Base-by-base conservation (phyloP, 2,888 invertebrate species). In the Seira ritae region DNA sequence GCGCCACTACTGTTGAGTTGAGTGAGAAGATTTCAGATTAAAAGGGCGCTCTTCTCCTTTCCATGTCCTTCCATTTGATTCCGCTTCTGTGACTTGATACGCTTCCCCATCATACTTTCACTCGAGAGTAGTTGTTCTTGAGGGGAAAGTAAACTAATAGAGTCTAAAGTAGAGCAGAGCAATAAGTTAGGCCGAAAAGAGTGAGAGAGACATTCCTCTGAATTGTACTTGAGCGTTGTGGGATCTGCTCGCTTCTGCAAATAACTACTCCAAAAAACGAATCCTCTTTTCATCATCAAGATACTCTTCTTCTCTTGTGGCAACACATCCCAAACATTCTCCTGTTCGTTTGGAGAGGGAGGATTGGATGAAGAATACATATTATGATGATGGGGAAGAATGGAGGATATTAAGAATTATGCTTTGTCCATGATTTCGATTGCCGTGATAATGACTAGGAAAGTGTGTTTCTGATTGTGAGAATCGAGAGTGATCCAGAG, bases 171-270 rank as follows among this genome's bases (percentile, higher is more conserved):
- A 50, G 50, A 50, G 50, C 62, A 62, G 22, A 62, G 62, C 22
- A 62, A 62, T 62, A 62, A 62, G 62, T 62, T 62, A 62, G 12
- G 15, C 6, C 42, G 42, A 12, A 15, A 22, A 62, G 62, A 62
- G 62, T 62, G 62, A 62, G 62, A 62, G 22, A 62, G 62, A 62
- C 62, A 62, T 62, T 62, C 62, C 62, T 62, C 62, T 62, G 62
- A 62, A 22, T 62, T 62, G 62, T 22, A 62, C 20, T 62, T 62
- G 62, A 62, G 62, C 22, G 62, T 20, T 62, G 62, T 50, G 62
- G 62, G 22, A 62, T 12, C 50, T n/a, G n/a, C n/a, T 20, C 62
- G 2, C 62, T 62, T 62, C 62, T 62, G 62, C 62, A 62, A 62
- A 62, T 62, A 62, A 62, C 20, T 62, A 62, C 62, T 62, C 22